Percentiles rank a stretch among this genome's conserved stretches.
Conservation (phyloP, 2,888 invertebrate genomes). For the Andrena fulva region DNA sequence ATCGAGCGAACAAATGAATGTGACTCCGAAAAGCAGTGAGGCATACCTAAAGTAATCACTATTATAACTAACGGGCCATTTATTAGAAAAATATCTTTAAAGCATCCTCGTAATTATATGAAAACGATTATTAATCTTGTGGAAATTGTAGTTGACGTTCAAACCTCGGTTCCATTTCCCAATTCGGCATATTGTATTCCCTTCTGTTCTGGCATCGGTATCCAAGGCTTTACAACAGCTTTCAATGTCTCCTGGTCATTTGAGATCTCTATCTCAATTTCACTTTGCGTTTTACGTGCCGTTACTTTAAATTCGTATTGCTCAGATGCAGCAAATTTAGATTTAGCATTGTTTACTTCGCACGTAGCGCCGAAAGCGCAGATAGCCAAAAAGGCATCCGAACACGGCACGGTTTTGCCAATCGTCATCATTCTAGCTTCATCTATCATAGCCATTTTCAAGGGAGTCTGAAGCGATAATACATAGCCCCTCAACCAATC, state of each 20-base stretch:
- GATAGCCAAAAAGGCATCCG: constrained; percentile 61
- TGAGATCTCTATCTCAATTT: constrained; percentile 39
- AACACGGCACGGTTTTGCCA: constrained; percentile 64
- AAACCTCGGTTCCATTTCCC: constrained; percentile 73
- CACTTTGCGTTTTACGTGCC: not conserved
- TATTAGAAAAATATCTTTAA: not conserved
- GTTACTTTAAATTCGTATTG: constrained; percentile 37
- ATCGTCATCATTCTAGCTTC: constrained; percentile 70
- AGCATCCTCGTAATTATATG: not conserved
- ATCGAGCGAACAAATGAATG: constrained; percentile 71
- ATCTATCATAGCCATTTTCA: constrained; percentile 75
- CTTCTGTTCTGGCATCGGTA: constrained; percentile 71
- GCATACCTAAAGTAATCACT: constrained; percentile 69
- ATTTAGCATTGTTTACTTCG: constrained; percentile 40
- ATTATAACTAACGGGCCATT: constrained; percentile 7
- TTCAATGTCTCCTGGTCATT: not conserved
- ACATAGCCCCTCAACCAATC: constrained; percentile 80
- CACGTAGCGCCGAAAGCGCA: constrained; percentile 69
- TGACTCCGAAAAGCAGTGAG: constrained; percentile 72
- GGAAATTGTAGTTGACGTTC: not conserved
- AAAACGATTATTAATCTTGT: not conserved
- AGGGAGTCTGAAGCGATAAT: constrained; percentile 53
- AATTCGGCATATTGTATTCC: constrained; percentile 69
- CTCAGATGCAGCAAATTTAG: constrained; percentile 7
- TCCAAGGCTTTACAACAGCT: constrained; percentile 73